Percentiles rank a stretch among this genome's conserved stretches.
Evolutionary conservation across 2,113 vertebrate species (phyloP).

Genomic region (Hyperopisus bebe): DNA sequence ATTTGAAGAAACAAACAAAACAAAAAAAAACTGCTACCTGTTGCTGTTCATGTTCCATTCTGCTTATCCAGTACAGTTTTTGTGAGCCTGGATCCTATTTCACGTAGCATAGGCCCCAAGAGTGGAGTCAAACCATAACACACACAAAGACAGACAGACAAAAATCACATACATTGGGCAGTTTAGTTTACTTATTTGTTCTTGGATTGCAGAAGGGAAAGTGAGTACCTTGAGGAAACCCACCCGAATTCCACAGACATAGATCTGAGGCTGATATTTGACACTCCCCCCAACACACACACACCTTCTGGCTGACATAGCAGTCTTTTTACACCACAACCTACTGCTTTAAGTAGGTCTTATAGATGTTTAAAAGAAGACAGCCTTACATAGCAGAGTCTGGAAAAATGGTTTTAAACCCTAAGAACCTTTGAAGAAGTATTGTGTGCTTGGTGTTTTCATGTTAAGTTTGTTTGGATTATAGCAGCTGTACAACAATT

Average conservation of each 20-base stretch:
- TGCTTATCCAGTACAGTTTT: background rate
- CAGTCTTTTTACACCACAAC: background rate
- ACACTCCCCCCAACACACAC: background rate
- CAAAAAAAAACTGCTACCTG: background rate
- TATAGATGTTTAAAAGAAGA: background rate
- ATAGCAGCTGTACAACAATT: background rate
- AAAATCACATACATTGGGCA: background rate
- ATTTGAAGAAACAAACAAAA: no score
- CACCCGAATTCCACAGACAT: background rate
- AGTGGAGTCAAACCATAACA: background rate
- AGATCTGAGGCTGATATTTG: background rate
- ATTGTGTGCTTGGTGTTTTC: background rate
- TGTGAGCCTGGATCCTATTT: background rate
- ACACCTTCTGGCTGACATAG: background rate
- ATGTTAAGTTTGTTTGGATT: background rate
- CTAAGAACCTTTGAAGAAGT: background rate
- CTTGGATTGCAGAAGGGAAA: background rate
- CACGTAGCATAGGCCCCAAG: background rate
- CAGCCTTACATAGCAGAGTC: background rate
- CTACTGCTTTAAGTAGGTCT: background rate
- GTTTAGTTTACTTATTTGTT: background rate
- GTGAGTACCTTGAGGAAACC: background rate
- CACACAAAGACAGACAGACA: background rate
- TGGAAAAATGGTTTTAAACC: background rate
- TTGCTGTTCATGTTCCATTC: background rate